Evolutionary conservation across 2,888 invertebrate genomes (phyloP), one percentile per base, ranked within the genome.

Genomic region (Anticlea derivata): DNA sequence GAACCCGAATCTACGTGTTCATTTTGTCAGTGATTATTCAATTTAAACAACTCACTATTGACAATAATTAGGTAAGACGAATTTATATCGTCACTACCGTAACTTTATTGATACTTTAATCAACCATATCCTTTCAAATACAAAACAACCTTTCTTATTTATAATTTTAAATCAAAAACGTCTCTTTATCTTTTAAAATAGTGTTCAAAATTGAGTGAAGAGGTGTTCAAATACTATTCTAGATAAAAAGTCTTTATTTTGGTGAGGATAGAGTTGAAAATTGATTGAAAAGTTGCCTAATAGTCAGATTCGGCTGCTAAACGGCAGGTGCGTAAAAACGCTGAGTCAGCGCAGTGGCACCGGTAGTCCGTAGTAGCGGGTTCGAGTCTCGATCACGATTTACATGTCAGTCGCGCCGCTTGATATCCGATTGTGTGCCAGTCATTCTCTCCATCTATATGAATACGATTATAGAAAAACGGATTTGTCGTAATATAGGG

Each of bases 331-430:
- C 79, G 77, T 45, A 69, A 77, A 80, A 73, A 12, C 75, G 90
- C 87, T 86, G 86, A 87, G 85, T 89, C 88, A 90, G 75, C 70
- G 59, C 83, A 66, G 86, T 85, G 86, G 86, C 87, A 85, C 82
- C 86, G 83, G 89, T 89, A 89, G 89, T 86, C 68, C 68, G 69
- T 82, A 77, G 89, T 89, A 90, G 90, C 90, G 70, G 75, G 79
- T 83, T 83, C 70, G 80, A 78, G 67, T 78, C 82, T 77, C 72
- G 83, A 86, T 87, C 89, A 89, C 87, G 86, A 90, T 89, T 88
- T 89, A 87, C 85, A 88, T 88, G 89, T 89, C 89, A 88, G 80
- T 78, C 70, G 78, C 80, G 65, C 89, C 87, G 88, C 86, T 86
- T 85, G 86, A 86, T 87, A 86, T 83, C 83, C 83, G 85, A 84